phyloP scores from a whole-genome alignment of 2,113 vertebrate genomes.

The Erythrocercus mccallii region DNA sequence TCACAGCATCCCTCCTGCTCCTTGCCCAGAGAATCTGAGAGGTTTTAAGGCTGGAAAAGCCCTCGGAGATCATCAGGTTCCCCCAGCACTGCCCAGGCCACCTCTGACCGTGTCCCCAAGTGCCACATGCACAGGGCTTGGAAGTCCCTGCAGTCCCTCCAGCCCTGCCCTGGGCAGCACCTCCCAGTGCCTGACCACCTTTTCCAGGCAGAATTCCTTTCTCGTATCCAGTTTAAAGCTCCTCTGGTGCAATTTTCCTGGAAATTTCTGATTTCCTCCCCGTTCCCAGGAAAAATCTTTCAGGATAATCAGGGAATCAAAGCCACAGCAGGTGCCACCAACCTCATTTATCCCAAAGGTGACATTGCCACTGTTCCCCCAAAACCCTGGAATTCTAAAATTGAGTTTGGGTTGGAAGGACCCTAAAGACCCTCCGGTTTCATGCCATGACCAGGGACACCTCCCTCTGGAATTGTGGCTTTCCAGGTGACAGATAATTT shows the following conservation, averaged over 20 bases:
- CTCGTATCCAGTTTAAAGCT: background rate
- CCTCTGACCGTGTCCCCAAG: accelerated
- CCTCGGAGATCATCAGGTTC: background rate
- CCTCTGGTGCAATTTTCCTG: background rate
- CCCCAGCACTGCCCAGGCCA: background rate
- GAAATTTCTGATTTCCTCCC: background rate
- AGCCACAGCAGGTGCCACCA: background rate
- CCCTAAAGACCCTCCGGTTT: background rate
- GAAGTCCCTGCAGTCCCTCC: background rate
- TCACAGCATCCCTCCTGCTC: background rate
- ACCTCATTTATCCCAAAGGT: background rate
- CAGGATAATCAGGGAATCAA: background rate
- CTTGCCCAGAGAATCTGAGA: accelerated
- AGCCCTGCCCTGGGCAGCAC: background rate
- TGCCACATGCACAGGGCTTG: background rate
- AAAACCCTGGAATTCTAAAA: background rate
- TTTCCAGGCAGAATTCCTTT: background rate
- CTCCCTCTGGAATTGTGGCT: background rate
- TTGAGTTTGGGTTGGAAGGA: background rate
- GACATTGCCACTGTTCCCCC: background rate
- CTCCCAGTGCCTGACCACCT: background rate
- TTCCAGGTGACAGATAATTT: background rate
- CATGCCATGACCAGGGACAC: background rate
- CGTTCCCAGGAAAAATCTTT: background rate
- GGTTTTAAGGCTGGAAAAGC: background rate